These are phyloP conservation scores for Phylloscopus trochilus DNA, from an alignment of 2,113 vertebrate genomes.

Conservation along the genomic window DNA sequence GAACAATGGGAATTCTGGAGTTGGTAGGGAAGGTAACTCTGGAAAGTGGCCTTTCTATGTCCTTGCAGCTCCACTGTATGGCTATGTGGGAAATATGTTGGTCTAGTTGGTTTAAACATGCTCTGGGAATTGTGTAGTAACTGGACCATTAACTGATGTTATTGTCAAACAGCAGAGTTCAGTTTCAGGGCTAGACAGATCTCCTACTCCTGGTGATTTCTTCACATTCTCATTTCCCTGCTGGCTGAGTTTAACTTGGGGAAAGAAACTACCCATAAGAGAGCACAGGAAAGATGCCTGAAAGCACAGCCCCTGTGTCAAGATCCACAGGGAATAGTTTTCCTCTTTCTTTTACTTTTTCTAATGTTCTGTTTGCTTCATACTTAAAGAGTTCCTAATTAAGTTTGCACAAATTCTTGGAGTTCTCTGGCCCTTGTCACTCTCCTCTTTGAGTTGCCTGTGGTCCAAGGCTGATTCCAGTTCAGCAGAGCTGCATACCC, in stretches of 20 bases:
- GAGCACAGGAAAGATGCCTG: neutral
- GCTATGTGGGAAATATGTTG: neutral
- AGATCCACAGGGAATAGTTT: neutral
- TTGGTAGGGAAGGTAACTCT: neutral
- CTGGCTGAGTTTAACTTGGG: fast-evolving
- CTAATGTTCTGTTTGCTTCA: neutral
- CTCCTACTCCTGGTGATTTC: neutral
- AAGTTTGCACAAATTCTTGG: neutral
- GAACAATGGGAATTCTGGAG: neutral
- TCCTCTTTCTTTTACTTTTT: neutral
- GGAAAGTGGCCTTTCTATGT: neutral
- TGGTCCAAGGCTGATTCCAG: neutral
- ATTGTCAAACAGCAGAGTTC: neutral
- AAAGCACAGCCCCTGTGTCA: neutral
- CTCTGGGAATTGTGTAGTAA: neutral
- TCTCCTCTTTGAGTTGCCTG: neutral
- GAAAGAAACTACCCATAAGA: neutral
- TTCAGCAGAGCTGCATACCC: neutral
- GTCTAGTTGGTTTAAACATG: neutral
- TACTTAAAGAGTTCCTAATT: neutral
- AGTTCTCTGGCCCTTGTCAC: neutral
- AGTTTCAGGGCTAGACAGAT: neutral
- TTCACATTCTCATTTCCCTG: neutral
- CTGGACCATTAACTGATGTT: neutral
- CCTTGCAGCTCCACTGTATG: neutral